These are phyloP conservation scores for Heliconius cydno DNA, from an alignment of 2,888 invertebrate species.

Conservation along the genomic window DNA sequence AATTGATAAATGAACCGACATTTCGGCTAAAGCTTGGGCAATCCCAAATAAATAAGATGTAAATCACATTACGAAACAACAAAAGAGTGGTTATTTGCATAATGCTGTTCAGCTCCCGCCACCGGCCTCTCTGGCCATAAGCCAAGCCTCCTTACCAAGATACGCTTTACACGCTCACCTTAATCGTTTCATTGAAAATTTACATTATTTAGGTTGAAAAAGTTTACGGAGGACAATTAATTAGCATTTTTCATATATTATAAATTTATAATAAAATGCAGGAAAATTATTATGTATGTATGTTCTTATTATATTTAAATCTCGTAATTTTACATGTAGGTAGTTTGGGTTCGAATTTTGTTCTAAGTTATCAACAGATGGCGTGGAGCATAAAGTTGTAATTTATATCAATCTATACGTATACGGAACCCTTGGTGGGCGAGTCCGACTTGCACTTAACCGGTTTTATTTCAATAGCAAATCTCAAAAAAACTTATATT, in stretches of 20 bases:
- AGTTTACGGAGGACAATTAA: neutral
- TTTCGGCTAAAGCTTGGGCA: slow-evolving; percentile 5
- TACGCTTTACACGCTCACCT: slow-evolving; percentile 33
- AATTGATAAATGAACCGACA: slow-evolving; percentile 2
- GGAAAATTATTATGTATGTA: neutral
- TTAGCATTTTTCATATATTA: neutral
- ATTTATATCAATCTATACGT: too few species aligned
- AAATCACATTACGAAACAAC: slow-evolving; percentile 64
- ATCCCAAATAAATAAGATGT: slow-evolving; percentile 76
- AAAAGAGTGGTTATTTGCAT: slow-evolving; percentile 80
- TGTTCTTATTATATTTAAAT: neutral
- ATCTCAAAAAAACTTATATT: too few species aligned
- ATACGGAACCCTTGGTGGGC: too few species aligned
- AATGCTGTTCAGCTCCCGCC: slow-evolving; percentile 79
- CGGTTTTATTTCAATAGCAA: too few species aligned
- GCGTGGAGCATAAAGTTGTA: too few species aligned
- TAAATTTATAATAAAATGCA: neutral
- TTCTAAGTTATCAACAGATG: too few species aligned
- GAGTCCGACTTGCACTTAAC: too few species aligned
- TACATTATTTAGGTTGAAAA: slow-evolving; percentile 14
- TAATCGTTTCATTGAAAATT: slow-evolving; percentile 25
- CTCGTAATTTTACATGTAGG: too few species aligned
- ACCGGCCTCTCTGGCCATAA: slow-evolving; percentile 69
- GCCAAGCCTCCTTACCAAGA: slow-evolving; percentile 74
- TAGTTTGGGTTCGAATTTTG: too few species aligned